Percentiles rank a stretch among this genome's conserved stretches.
These are phyloP conservation scores for Zosterops hypoxanthus DNA, from an alignment of 2,113 vertebrate genomes.

Conservation along the genomic window DNA sequence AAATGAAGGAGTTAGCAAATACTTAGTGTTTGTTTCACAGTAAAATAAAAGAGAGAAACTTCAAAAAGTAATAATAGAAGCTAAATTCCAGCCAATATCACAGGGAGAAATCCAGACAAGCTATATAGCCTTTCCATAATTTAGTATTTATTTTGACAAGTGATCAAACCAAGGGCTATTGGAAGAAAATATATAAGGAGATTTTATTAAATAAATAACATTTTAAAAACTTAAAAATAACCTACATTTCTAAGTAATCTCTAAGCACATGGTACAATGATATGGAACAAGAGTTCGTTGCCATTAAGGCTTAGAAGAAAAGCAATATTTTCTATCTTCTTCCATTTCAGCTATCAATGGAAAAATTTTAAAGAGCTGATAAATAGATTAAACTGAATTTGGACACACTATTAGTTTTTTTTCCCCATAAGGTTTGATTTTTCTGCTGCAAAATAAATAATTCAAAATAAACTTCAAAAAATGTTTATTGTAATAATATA, in stretches of 20 bases:
- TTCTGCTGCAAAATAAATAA: neutral
- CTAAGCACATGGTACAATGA: neutral
- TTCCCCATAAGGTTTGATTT: neutral
- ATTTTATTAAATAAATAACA: neutral
- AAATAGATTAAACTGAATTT: neutral
- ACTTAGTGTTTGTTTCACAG: neutral
- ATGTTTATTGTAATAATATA: neutral
- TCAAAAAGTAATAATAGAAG: neutral
- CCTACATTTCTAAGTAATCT: neutral
- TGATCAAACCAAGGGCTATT: neutral
- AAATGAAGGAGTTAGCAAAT: neutral
- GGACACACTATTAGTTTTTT: neutral
- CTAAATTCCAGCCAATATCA: neutral
- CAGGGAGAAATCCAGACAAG: neutral
- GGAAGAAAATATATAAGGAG: neutral
- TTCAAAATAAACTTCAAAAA: neutral
- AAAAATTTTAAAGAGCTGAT: neutral
- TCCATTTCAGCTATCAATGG: neutral
- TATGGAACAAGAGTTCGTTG: neutral
- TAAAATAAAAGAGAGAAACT: neutral
- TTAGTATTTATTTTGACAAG: neutral
- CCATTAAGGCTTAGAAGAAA: neutral
- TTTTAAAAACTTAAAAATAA: neutral
- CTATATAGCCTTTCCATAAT: neutral
- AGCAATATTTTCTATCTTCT: neutral